A percentile compares a stretch with the other conserved stretches of the same genome.
Conservation (phyloP, 1,140 invertebrate genomes). For the Phenacoccus solenopsis region DNA sequence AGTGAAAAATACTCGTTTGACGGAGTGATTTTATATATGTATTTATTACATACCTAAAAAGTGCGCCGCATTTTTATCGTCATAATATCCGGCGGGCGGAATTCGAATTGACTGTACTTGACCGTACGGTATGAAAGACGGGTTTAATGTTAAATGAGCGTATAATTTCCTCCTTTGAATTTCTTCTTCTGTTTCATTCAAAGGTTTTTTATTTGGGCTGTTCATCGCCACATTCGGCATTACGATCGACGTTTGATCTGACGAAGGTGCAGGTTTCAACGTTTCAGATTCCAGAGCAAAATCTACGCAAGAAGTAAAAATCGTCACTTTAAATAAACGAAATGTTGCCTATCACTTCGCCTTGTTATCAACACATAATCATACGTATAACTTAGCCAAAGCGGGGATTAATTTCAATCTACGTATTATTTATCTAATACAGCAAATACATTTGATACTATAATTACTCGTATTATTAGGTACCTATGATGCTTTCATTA, state of each 20-base stretch:
- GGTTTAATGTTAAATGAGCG: neutral
- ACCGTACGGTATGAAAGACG: neutral
- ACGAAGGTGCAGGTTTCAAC: neutral
- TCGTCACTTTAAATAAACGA: no score
- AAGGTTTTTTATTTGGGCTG: neutral
- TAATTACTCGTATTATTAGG: no score
- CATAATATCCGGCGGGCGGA: neutral
- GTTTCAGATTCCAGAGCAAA: neutral
- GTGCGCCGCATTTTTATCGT: neutral
- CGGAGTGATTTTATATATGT: no score
- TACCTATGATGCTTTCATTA: no score
- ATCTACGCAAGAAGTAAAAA: no score
- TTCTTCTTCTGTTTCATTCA: neutral
- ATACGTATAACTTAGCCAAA: no score
- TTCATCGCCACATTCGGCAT: neutral
- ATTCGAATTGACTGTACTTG: neutral
- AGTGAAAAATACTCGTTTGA: neutral
- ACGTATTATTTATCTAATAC: no score
- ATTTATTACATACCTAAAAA: neutral
- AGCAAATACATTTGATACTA: no score
- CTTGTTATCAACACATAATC: no score
- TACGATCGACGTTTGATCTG: neutral
- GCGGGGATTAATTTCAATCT: no score
- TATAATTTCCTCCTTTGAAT: neutral
- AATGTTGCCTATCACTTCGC: no score